Evolutionary conservation across 30 jellyfish, hydroid and myxozoan genomes (phyloP), one percentile per base, ranked within the genome.

Genomic region (Aurelia aurita): DNA sequence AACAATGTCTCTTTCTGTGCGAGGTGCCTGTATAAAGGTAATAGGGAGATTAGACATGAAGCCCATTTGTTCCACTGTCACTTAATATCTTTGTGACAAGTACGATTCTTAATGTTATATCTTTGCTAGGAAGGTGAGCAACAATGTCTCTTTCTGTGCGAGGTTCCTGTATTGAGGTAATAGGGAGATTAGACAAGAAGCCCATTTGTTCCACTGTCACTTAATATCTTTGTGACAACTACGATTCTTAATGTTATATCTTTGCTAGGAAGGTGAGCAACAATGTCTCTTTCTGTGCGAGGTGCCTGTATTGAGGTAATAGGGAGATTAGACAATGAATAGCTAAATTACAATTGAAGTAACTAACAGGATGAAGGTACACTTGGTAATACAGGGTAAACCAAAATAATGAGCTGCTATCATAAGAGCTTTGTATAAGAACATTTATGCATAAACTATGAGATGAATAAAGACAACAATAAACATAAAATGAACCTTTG

Each of bases 171-270:
- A 16, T 12, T 2, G 6, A 59, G 44, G 21, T 16, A 77, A 51
- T 8, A 74, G 32, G 44, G 25, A 25, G 3, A 31, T 31, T 31
- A 31, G 43, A 31, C 43, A 31, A n/a, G n/a, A n/a, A 93, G 89
- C 8, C 91, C 90, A 68, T 93, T 93, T 19, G 98, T 93, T 32
- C 98, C 98, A 10, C 98, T 84, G 54, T 93, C 98, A 80, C 98
- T 93, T 31, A 93, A 64, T n/a, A 93, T 88, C 86, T 93, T 93
- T 18, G 98, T 93, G 31, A 93, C 98, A 19, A 93, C 98, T 97
- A 93, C 88, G 69, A 93, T 93, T 55, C 89, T 82, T 28, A 93
- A 67, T 3, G 98, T 93, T 6, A 96, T 88, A 35, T 93, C 92
- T 53, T 93, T 93, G 58, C 87, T 75, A 15, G 98, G 98, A 35